Conservation (phyloP, 2,888 invertebrate genomes). For the Drosophila histrio region DNA sequence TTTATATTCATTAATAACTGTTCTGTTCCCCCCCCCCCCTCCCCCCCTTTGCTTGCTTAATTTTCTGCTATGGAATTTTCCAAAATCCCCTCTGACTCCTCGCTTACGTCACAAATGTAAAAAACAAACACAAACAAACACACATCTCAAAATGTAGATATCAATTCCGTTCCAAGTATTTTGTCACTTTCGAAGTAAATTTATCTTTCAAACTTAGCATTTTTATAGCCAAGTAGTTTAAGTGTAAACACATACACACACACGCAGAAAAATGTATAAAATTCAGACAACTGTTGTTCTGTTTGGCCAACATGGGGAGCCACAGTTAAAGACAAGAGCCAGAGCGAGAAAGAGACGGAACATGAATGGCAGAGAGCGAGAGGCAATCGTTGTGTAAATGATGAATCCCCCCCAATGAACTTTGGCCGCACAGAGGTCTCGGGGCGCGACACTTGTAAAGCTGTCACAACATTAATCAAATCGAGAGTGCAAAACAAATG, state of each 20-base stretch:
- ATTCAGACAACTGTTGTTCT: slow-evolving; percentile 42
- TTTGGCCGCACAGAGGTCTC: slow-evolving; percentile 42
- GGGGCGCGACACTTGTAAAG: slow-evolving; percentile 69
- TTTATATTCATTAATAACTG: neutral
- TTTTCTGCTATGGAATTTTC: too few species aligned
- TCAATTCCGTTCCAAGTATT: slow-evolving; percentile 10
- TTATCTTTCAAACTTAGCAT: slow-evolving; percentile 31
- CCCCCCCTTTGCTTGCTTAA: too few species aligned
- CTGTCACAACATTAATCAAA: slow-evolving; percentile 75
- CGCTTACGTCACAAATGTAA: neutral
- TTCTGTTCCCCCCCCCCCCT: neutral
- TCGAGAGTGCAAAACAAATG: slow-evolving; percentile 65
- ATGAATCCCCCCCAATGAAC: slow-evolving; percentile 55
- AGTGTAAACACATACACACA: slow-evolving; percentile 22
- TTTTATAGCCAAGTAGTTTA: slow-evolving; percentile 36
- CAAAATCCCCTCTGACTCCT: neutral
- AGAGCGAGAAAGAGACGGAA: neutral
- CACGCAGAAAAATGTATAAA: neutral
- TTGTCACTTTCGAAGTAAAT: slow-evolving; percentile 24
- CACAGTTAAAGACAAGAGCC: neutral
- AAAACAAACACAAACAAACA: slow-evolving; percentile 10
- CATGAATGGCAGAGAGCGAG: neutral
- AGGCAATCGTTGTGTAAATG: slow-evolving; percentile 43
- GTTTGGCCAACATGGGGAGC: slow-evolving; percentile 8
- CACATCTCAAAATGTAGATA: neutral